Base-by-base conservation (phyloP, 2,797 vertebrate species). In the Psittacula derbiana region DNA sequence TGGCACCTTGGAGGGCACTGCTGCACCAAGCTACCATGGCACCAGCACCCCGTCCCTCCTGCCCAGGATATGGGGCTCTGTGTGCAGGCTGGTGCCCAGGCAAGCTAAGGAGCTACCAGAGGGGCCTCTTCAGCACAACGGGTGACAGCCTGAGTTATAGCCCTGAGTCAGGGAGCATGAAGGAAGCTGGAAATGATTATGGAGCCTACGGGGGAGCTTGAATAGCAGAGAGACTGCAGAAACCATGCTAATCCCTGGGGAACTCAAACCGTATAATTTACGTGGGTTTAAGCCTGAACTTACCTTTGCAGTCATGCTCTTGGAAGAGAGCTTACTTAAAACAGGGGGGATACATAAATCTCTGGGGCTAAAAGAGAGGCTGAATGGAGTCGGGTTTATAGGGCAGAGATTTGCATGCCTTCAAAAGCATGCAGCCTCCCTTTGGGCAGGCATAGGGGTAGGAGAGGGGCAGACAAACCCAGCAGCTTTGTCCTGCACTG, bases 111-210 rank as follows among this genome's bases (percentile, higher is more conserved):
- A 90, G 78, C 44, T 76, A 38, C 43, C 58, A 21, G 6, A 25
- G 79, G 55, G 47, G 84, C 84, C 67, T 67, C 61, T 67, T 2
- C 5, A 53, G 69, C 72, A 27, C 20, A 10, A 31, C 31, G 43
- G 46, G 43, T 81, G 93, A 83, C 74, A 86, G 52, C 8, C 25
- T 95, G 91, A 95, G 80, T 89, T 90, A 88, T 15, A 52, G 62
- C 76, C n/a, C 62, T 11, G 53, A 90, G 70, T 24, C 84, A 73
- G 72, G 87, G 66, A 88, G 83, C 69, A 18, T 38, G 75, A 86
- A 91, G 60, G 62, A 91, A 94, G 72, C 92, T 95, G 92, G 91
- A 94, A 96, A 93, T 76, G 25, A 95, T 96, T 91, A 91, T 1
- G 33, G 60, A 95, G 44, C 4, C 0, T 80, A 62, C 0, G 21